Conservation (phyloP, 1,140 invertebrate genomes). For the Drosophila repletoides region DNA sequence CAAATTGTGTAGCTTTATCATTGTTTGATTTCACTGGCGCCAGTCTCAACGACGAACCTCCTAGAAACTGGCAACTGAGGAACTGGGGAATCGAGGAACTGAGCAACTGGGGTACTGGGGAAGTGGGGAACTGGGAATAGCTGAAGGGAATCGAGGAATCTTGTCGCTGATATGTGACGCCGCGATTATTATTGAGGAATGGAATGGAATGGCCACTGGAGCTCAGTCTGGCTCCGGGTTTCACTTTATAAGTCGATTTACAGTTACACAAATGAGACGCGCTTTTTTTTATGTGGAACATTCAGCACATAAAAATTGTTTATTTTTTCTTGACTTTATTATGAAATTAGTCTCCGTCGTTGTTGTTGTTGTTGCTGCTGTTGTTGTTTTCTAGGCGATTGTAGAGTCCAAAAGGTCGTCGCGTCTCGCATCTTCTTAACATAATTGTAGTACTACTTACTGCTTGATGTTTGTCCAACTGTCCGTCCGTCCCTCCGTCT, state of each 20-base stretch:
- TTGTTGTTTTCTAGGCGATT: too few relatives aligned
- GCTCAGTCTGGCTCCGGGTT: too few relatives aligned
- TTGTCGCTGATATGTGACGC: conserved; percentile 2
- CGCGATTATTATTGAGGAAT: conserved; percentile 33
- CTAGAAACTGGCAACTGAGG: conserved; percentile 20
- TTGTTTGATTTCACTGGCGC: conserved; percentile 62
- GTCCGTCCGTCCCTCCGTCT: background rate
- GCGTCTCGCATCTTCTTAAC: conserved; percentile 9
- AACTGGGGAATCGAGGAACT: too few relatives aligned
- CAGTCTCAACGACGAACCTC: conserved; percentile 47
- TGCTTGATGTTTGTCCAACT: background rate
- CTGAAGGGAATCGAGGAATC: background rate
- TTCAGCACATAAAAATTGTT: conserved; percentile 8
- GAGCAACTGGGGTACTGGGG: too few relatives aligned
- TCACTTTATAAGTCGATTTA: conserved; percentile 61
- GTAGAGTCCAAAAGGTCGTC: conserved; percentile 6
- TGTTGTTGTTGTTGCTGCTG: background rate
- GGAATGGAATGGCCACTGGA: too few relatives aligned
- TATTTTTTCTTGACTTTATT: background rate
- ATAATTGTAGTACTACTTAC: conserved; percentile 15
- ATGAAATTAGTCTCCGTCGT: background rate
- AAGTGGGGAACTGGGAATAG: too few relatives aligned
- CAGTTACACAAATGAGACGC: conserved; percentile 46
- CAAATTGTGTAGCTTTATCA: conserved; percentile 58
- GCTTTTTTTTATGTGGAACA: conserved; percentile 15